These are phyloP conservation scores for Drosophila mayri DNA, from an alignment of 1,140 invertebrate species.

Conservation along the genomic window DNA sequence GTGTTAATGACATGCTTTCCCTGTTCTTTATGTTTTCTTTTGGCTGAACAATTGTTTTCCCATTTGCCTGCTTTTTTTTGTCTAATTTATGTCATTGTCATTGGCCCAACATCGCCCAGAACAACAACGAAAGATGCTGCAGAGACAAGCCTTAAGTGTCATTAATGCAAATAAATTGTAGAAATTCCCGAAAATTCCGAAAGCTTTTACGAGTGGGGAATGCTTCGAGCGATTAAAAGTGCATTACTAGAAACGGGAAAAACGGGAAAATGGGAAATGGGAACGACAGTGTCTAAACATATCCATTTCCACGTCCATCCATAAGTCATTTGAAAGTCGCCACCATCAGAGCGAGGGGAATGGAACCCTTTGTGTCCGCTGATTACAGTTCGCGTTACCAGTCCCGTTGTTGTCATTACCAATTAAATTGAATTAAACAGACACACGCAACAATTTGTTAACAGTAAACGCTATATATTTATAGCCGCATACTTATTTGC, in stretches of 20 bases:
- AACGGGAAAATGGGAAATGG: neutral
- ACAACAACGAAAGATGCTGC: constrained; percentile 40
- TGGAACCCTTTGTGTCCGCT: constrained; percentile 48
- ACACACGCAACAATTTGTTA: constrained; percentile 73
- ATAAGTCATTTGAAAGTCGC: constrained; percentile 61
- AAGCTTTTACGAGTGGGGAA: constrained; percentile 14
- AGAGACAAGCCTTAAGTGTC: constrained; percentile 59
- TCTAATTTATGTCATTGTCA: constrained; percentile 56
- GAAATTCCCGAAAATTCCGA: constrained; percentile 31
- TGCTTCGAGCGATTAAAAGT: constrained; percentile 64
- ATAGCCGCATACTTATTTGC: constrained; percentile 15
- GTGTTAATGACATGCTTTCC: constrained; percentile 51
- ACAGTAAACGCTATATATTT: constrained; percentile 33
- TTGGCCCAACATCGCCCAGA: constrained; percentile 15
- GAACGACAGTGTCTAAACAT: constrained; percentile 13
- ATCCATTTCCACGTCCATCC: constrained; percentile 19
- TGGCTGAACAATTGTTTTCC: constrained; percentile 66
- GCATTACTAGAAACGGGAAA: constrained; percentile 38
- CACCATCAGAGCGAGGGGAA: neutral
- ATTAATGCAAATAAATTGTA: constrained; percentile 78
- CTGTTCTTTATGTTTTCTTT: constrained; percentile 33
- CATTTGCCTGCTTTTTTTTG: constrained; percentile 40
- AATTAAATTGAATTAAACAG: constrained; percentile 71
- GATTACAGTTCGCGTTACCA: constrained; percentile 43
- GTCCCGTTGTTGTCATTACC: constrained; percentile 69